phyloP scores from a whole-genome alignment of 2,113 vertebrate genomes.

The Corynorhinus townsendii region DNA sequence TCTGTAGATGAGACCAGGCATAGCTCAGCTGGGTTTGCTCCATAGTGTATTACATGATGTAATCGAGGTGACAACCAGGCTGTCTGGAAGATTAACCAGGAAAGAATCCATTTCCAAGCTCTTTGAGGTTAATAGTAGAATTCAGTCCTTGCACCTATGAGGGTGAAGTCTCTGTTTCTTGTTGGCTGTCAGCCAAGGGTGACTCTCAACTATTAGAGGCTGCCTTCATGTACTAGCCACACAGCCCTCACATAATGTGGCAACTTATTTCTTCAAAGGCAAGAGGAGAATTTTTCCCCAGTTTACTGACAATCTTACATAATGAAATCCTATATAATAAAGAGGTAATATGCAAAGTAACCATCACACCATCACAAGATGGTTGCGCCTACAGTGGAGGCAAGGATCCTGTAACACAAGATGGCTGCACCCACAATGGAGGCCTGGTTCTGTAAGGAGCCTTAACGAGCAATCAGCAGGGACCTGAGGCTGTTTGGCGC shows the following conservation, averaged over 20 bases:
- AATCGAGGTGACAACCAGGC: not conserved
- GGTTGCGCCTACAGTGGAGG: too few relatives aligned
- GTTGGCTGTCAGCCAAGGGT: not conserved
- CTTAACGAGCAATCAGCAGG: too few relatives aligned
- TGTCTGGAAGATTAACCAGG: not conserved
- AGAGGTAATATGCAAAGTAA: too few relatives aligned
- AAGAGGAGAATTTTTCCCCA: not conserved
- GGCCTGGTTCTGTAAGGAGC: too few relatives aligned
- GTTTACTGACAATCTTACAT: not conserved
- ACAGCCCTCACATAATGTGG: not conserved
- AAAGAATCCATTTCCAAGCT: not conserved
- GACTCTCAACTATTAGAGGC: not conserved
- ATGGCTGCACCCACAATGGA: too few relatives aligned
- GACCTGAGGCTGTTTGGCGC: too few relatives aligned
- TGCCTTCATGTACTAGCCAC: not conserved
- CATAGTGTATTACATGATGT: not conserved
- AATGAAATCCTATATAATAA: not conserved
- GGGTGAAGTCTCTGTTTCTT: not conserved
- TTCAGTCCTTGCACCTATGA: not conserved
- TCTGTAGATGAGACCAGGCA: not conserved
- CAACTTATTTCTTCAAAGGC: not conserved
- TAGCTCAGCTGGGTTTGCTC: not conserved
- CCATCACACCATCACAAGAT: too few relatives aligned
- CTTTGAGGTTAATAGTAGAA: not conserved
- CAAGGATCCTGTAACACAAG: too few relatives aligned